Evolutionary conservation across 2,113 vertebrate species (phyloP).

Genomic region (Sinocyclocheilus grahami): DNA sequence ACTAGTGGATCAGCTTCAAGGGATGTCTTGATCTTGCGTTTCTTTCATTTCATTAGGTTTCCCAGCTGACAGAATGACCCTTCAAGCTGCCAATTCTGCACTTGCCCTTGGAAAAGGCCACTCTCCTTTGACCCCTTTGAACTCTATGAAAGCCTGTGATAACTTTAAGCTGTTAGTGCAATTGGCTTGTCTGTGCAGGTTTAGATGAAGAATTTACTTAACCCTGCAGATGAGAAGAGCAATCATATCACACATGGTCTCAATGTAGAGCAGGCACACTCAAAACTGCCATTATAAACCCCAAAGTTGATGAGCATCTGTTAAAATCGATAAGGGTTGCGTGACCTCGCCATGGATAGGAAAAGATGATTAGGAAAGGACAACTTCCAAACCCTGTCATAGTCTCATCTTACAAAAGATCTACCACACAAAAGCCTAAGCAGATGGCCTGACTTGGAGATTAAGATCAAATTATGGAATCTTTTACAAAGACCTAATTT

Average conservation of each 20-base stretch:
- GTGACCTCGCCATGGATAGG: neutral
- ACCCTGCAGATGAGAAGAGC: neutral
- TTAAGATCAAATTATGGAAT: conserved; percentile 62
- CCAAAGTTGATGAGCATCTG: neutral
- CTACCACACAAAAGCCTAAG: conserved; percentile 46
- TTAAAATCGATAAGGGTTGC: neutral
- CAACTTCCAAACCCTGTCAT: neutral
- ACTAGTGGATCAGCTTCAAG: neutral
- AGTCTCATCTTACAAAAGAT: conserved; percentile 37
- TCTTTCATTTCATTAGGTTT: conserved; percentile 46
- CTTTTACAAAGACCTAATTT: conserved; percentile 59
- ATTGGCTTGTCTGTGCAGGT: neutral
- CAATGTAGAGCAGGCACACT: neutral
- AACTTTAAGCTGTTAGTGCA: too few relatives aligned
- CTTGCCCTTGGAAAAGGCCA: neutral
- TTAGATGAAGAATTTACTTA: neutral
- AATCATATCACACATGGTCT: neutral
- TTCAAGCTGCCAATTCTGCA: conserved; percentile 31
- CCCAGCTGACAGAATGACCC: conserved; percentile 38
- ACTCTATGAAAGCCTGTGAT: too few relatives aligned
- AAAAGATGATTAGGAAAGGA: neutral
- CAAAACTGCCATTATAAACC: neutral
- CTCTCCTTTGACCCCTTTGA: too few relatives aligned
- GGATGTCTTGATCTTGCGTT: conserved; percentile 18
- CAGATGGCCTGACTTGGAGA: conserved; percentile 65